phyloP scores from a whole-genome alignment of 2,888 invertebrate genomes.

The Lobophora halterata region DNA sequence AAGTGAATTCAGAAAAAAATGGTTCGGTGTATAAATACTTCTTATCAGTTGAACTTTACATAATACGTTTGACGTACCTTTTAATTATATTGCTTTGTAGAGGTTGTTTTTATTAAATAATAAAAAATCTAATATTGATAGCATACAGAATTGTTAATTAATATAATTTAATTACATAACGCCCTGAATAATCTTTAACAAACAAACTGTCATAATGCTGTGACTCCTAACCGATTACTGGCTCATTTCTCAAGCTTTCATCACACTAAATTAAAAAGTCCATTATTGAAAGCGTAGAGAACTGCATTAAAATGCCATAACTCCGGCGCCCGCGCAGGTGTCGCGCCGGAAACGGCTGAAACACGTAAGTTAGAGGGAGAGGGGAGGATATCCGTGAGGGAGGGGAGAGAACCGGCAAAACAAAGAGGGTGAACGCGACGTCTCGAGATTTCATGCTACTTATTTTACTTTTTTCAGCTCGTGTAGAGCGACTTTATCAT shows the following conservation, averaged over 20 bases:
- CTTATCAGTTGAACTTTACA: too few species aligned
- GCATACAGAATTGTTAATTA: too few species aligned
- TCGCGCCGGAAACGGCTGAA: constrained; percentile 73
- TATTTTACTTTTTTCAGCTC: constrained; percentile 29
- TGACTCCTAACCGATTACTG: constrained; percentile 30
- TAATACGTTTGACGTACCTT: too few species aligned
- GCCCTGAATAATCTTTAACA: too few species aligned
- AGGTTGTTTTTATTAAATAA: too few species aligned
- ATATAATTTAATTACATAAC: too few species aligned
- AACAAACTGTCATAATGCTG: constrained; percentile 2
- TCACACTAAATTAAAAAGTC: constrained; percentile 57
- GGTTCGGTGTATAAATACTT: too few species aligned
- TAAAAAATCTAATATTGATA: too few species aligned
- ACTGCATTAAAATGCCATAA: constrained; percentile 74
- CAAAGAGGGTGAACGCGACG: constrained; percentile 48
- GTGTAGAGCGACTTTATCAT: too few species aligned
- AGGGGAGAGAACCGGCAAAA: constrained; percentile 31
- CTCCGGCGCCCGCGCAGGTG: constrained; percentile 72
- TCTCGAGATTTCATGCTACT: constrained; percentile 36
- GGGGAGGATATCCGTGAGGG: constrained; percentile 7
- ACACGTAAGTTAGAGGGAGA: constrained; percentile 30
- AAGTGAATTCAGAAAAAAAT: constrained; percentile 8
- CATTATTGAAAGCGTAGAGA: constrained; percentile 58
- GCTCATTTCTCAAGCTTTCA: constrained; percentile 56
- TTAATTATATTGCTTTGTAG: too few species aligned